Conservation (phyloP, 1,140 invertebrate genomes). For the Bombus sylvicola region DNA sequence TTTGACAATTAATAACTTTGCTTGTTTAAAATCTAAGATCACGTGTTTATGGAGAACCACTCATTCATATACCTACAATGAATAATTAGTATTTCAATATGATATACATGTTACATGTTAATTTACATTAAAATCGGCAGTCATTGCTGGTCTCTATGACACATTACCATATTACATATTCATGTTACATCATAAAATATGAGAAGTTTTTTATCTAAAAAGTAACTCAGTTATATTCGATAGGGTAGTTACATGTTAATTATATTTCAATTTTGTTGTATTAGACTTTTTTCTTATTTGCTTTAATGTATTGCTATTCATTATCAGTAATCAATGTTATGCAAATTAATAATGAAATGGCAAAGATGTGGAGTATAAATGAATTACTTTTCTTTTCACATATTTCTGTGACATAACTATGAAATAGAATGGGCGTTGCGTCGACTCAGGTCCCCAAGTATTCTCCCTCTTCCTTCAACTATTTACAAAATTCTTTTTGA, state of each 20-base stretch:
- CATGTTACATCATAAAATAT: conserved; percentile 51
- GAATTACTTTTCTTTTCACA: neutral
- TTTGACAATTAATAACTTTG: neutral
- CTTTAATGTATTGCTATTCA: neutral
- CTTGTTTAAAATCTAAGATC: conserved; percentile 32
- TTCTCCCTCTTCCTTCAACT: conserved; percentile 57
- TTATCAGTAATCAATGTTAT: neutral
- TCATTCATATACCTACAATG: conserved; percentile 68
- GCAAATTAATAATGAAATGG: neutral
- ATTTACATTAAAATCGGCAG: conserved; percentile 73
- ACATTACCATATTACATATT: conserved; percentile 56
- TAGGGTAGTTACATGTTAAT: neutral
- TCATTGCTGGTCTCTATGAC: conserved; percentile 73
- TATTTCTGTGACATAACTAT: conserved; percentile 38
- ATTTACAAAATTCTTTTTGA: conserved; percentile 67
- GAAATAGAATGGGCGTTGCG: conserved; percentile 57
- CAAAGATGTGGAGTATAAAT: neutral
- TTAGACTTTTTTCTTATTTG: neutral
- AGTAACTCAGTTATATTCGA: neutral
- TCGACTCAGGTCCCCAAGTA: conserved; percentile 73
- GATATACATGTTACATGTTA: conserved; percentile 71
- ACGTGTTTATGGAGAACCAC: conserved; percentile 57
- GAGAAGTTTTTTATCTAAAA: neutral
- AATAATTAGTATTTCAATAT: conserved; percentile 71
- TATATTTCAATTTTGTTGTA: neutral